Evolutionary conservation across 2,113 vertebrate species (phyloP).

Genomic region (Ellobius talpinus): DNA sequence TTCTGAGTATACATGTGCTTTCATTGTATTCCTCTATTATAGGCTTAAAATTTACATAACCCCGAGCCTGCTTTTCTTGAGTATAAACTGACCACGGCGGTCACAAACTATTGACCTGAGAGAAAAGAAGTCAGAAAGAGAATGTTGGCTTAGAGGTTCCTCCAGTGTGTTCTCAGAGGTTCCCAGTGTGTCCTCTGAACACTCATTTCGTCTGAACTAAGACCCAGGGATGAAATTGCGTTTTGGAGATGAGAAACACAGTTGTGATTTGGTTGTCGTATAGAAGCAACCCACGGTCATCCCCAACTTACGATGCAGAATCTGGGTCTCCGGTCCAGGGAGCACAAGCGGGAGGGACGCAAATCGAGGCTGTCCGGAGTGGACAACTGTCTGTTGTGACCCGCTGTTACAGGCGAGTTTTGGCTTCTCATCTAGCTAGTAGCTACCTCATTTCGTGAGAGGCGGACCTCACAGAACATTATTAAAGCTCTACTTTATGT

Average conservation of each 20-base stretch:
- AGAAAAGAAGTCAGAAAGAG: slow-evolving; percentile 42
- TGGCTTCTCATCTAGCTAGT: neutral
- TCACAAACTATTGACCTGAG: neutral
- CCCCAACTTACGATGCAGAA: neutral
- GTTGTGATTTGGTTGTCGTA: neutral
- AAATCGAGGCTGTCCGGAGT: neutral
- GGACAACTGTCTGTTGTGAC: neutral
- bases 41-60: neutral
- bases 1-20: neutral
- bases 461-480: neutral
- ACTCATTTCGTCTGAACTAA: neutral
- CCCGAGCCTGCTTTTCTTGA: neutral
- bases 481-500: neutral
- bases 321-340: neutral
- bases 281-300: neutral
- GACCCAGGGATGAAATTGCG: neutral
- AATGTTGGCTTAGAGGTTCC: neutral
- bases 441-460: neutral
- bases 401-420: neutral
- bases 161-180: no score
- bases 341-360: neutral
- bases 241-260: neutral
- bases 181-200: neutral
- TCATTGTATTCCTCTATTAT: neutral
- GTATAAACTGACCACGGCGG: neutral